Conservation (phyloP, 2,113 vertebrate genomes). For the Hipposideros armiger region DNA sequence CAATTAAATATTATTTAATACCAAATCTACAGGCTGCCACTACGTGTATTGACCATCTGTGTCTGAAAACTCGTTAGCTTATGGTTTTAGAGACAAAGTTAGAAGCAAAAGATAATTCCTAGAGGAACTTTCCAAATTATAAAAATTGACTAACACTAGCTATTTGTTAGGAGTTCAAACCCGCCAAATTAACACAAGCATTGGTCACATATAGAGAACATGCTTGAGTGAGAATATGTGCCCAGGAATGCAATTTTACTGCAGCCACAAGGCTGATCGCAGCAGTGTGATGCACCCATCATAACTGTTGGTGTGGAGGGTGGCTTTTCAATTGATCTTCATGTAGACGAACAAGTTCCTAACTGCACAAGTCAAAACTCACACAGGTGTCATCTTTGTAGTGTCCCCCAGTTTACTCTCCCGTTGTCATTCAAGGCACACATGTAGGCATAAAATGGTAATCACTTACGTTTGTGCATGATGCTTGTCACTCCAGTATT, state of each 20-base stretch:
- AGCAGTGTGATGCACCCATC: neutral
- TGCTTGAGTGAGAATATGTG: neutral
- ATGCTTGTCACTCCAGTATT: neutral
- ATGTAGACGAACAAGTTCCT: conserved; percentile 7
- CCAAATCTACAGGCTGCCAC: neutral
- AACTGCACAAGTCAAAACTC: neutral
- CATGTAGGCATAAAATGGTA: neutral
- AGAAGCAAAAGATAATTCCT: conserved; percentile 28
- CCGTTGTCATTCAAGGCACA: neutral
- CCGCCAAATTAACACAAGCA: neutral
- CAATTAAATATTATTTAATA: conserved; percentile 1
- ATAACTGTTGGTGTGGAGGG: neutral
- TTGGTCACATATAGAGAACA: neutral
- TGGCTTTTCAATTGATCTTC: neutral
- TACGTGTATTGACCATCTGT: neutral
- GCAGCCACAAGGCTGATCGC: neutral
- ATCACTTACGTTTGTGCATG: neutral
- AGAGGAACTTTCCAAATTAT: conserved; percentile 11
- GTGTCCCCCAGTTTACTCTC: neutral
- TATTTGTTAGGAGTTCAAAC: neutral
- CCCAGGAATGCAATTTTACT: neutral
- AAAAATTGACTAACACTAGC: neutral
- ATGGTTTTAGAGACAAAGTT: conserved; percentile 7
- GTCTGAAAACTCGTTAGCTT: neutral
- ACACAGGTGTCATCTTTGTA: neutral